phyloP scores from a whole-genome alignment of 1,140 invertebrate species.

The Drusus annulatus region DNA sequence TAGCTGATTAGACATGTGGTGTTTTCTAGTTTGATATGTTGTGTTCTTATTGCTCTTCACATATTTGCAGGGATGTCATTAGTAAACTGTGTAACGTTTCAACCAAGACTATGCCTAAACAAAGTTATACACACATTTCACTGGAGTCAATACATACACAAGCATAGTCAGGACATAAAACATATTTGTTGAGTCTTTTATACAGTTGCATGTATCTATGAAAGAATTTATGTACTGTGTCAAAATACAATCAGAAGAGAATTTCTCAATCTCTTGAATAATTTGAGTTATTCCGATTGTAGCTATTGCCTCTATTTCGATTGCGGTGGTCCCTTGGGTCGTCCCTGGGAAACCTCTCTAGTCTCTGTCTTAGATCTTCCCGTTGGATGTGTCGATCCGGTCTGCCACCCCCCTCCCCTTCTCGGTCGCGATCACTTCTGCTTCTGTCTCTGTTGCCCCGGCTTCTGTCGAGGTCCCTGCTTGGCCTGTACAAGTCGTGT shows the following conservation, averaged over 20 bases:
- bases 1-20: too few species aligned
- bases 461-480: background rate
- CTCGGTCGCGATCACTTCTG: background rate
- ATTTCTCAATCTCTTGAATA: slow-evolving; percentile 24
- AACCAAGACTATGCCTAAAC: too few species aligned
- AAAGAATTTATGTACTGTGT: too few species aligned
- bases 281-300: slow-evolving; percentile 11
- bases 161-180: too few species aligned
- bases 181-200: too few species aligned
- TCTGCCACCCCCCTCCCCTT: background rate
- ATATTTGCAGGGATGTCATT: too few species aligned
- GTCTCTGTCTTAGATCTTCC: slow-evolving; percentile 13
- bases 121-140: too few species aligned
- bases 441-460: background rate
- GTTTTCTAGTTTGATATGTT: too few species aligned
- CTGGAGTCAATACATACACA: too few species aligned
- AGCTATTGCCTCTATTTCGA: background rate
- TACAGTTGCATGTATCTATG: too few species aligned
- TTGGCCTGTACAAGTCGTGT: slow-evolving; percentile 46
- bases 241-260: background rate
- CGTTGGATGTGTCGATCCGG: background rate
- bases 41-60: too few species aligned
- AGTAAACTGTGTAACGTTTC: too few species aligned
- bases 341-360: slow-evolving; percentile 1
- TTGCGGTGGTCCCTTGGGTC: slow-evolving; percentile 17